Percentiles rank a stretch among this genome's conserved stretches.
These are phyloP conservation scores for Dendrophyllia cribrosa DNA, from an alignment of 64 coral and sea anemone species.

Conservation along the genomic window DNA sequence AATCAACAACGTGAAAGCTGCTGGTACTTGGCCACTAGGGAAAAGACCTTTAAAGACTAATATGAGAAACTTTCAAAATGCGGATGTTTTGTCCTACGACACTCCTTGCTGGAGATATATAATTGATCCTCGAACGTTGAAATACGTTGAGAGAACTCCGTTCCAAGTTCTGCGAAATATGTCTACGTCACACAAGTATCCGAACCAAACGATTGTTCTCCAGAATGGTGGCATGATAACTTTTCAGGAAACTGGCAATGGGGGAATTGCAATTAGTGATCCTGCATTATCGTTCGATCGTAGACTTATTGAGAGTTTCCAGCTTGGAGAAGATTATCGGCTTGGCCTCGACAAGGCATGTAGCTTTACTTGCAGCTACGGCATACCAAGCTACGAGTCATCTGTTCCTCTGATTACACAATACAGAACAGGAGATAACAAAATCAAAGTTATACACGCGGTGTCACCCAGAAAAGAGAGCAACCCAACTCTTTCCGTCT, in stretches of 20 bases:
- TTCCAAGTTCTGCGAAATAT: constrained; percentile 68
- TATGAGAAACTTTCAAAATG: constrained; percentile 83
- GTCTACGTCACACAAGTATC: constrained; percentile 48
- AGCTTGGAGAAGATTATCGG: constrained; percentile 60
- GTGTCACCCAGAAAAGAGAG: constrained; percentile 20
- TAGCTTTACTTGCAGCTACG: constrained; percentile 1
- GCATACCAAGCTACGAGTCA: background rate
- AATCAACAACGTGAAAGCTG: constrained; percentile 20
- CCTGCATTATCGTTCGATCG: constrained; percentile 91
- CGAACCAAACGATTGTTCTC: constrained; percentile 59
- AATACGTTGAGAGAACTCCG: constrained; percentile 83
- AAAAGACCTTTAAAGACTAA: constrained; percentile 49
- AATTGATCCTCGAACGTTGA: constrained; percentile 80
- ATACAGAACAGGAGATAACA: constrained; percentile 51
- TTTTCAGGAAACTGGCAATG: constrained; percentile 80
- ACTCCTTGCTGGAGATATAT: constrained; percentile 95
- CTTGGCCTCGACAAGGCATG: constrained; percentile 19
- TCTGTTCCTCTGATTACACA: constrained; percentile 57
- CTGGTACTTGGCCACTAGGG: background rate
- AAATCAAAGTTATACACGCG: constrained; percentile 72
- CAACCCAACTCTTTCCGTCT: constrained; percentile 14
- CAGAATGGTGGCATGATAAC: constrained; percentile 79
- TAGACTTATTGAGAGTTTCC: constrained; percentile 77
- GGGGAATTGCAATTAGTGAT: constrained; percentile 82
- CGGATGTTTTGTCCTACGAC: constrained; percentile 93